Evolutionary conservation across 2,113 vertebrate species (phyloP), one percentile per base, ranked within the genome.

Genomic region (Cairina moschata): DNA sequence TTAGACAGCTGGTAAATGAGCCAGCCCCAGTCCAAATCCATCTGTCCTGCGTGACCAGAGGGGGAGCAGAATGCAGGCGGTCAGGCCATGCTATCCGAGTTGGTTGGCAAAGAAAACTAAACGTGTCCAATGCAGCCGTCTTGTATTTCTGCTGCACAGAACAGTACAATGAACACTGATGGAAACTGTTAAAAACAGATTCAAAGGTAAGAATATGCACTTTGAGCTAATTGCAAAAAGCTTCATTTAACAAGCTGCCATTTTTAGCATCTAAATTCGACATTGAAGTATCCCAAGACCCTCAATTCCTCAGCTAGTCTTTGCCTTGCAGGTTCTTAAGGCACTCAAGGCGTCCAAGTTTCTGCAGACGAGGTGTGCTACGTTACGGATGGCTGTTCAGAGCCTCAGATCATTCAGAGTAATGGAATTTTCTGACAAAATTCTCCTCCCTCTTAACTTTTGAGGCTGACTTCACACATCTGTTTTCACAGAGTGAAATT

Each of bases 11-110:
- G 3, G 36, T 44, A 31, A 52, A 36, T 1, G n/a, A 71, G 50
- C 55, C 59, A 56, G 60, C 21, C 28, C 40, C 22, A 8, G 5
- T 9, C 31, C 62, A 75, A 78, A 87, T 63, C 77, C 68, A 46
- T 11, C 21, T 3, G 2, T 11, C 78, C 42, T 0, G 0, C 8
- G 32, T 38, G 31, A 29, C 36, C 2, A 25, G 59, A 28, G 17
- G 5, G 22, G 42, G 0, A 48, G 26, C 76, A 36, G 63, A 72
- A 68, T 0, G 9, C 32, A 59, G 31, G 0, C 3, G 1, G 34
- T 25, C 54, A 17, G 9, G 0, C 38, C 55, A 17, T 9, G 15
- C 54, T 26, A 46, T 14, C 59, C 36, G 76, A 32, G 17, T 0
- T 20, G 40, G 23, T 2, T 29, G 17, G 55, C 58, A 88, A 90